Conservation (phyloP, 2,113 vertebrate species). For the Delphinapterus leucas region DNA sequence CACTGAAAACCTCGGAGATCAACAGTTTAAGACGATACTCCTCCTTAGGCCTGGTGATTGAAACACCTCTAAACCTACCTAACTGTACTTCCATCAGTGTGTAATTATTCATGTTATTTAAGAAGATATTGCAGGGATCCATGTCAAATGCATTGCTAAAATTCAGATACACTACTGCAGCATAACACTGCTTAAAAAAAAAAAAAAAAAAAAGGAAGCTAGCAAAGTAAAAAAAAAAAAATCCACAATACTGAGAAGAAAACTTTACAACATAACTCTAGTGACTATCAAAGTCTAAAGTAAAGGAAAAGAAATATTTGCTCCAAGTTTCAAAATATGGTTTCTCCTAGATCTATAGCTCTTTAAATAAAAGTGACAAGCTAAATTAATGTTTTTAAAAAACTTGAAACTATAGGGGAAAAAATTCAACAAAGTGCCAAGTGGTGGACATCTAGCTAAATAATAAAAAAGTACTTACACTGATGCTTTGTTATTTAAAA, state of each 20-base stretch:
- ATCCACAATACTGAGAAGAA: not conserved
- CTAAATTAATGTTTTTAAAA: slow-evolving; percentile 39
- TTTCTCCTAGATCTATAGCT: not conserved
- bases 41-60: not conserved
- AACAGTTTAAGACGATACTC: not conserved
- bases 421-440: slow-evolving; percentile 40
- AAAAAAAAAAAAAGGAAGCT: not conserved
- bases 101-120: slow-evolving; percentile 6
- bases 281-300: slow-evolving; percentile 17
- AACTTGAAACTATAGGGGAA: not conserved
- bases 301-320: slow-evolving; percentile 37
- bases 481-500: slow-evolving; percentile 70
- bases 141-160: not conserved
- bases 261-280: not conserved
- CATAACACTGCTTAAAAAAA: not conserved
- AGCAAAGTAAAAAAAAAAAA: not conserved
- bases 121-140: not conserved
- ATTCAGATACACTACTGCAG: not conserved
- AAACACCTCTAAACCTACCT: not conserved
- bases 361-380: slow-evolving; percentile 55
- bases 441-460: slow-evolving; percentile 60
- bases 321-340: not conserved
- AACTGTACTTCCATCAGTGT: not conserved
- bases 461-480: slow-evolving; percentile 60
- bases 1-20: not conserved